Base-by-base conservation (phyloP, 2,888 invertebrate genomes). In the Lepeophtheirus nordmannii region DNA sequence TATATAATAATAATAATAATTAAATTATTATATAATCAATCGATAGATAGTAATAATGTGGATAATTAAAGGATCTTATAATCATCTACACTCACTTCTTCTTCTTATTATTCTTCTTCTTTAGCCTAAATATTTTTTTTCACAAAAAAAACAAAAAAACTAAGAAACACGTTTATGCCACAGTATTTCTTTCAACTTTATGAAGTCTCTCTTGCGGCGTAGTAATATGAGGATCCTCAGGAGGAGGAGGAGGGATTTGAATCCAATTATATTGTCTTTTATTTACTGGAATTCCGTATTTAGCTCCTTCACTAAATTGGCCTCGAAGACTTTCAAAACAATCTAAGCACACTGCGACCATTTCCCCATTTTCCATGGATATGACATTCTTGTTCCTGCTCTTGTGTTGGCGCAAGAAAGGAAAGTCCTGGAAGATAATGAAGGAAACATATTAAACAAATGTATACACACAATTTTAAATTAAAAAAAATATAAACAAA, bases 231-330 rank as follows among this genome's bases (percentile, higher is more conserved):
- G 73, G 73, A 5, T 70, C 75, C 77, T 89, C 88, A 77, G 90
- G 89, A 0, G 90, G 90, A 67, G 91, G 90, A 69, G 90, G 90
- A 67, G 90, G 89, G 75, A 90, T 87, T 72, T 89, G 86, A 74
- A 90, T 86, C 90, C 91, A 91, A 80, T 90, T 91, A 78, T 91
- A 91, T 76, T 89, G 89, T 71, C 91, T 80, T 79, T 89, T 89
- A 72, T 90, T 89, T 62, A 89, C 82, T 10, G 91, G 91, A 72
- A 91, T 82, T 70, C 90, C 90, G 82, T 89, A 88, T 72, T 61
- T 60, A 14, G 38, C 66, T 72, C 69, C 66, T 38, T 66, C 66
- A 12, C 14, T 22, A 23, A 66, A 66, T 77, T 91, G 91, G 73
- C 88, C 88, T 79, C 89, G 82, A 73, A 92, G 80, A 65, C 89